phyloP scores from a whole-genome alignment of 2,888 invertebrate genomes.

The Sarcophaga carnaria region DNA sequence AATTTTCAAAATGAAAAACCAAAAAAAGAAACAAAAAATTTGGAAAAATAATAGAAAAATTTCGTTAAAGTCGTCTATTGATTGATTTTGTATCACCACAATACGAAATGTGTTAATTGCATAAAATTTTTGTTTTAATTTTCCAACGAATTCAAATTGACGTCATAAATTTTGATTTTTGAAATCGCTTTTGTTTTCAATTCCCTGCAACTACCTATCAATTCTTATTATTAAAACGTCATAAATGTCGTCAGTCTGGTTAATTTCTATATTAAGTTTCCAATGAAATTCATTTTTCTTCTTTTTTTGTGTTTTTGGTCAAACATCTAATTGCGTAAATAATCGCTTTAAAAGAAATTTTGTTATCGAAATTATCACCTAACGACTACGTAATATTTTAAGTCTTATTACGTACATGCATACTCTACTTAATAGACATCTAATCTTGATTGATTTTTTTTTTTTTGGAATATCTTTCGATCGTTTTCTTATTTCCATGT shows the following conservation, averaged over 20 bases:
- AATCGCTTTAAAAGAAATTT: neutral
- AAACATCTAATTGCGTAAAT: neutral
- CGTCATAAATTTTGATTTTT: neutral
- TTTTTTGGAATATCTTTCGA: neutral
- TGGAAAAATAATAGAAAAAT: too few species aligned
- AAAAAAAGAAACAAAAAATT: too few species aligned
- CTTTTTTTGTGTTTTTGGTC: neutral
- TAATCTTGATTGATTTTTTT: conserved; percentile 4
- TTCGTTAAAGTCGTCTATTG: neutral
- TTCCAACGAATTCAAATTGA: conserved; percentile 3
- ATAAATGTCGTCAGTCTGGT: conserved; percentile 13
- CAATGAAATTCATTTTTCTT: too few species aligned
- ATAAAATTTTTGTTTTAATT: conserved; percentile 8
- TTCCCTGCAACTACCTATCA: too few species aligned
- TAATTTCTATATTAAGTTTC: neutral
- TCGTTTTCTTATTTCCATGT: neutral
- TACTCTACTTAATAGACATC: neutral
- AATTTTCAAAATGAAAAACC: too few species aligned
- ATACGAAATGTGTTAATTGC: neutral
- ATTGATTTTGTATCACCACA: neutral
- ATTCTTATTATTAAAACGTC: conserved; percentile 15
- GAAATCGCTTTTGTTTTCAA: neutral
- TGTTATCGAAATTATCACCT: conserved; percentile 4
- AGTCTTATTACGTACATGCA: neutral
- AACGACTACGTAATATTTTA: neutral